These are phyloP conservation scores for Dryadula phaetusa DNA, from an alignment of 2,888 invertebrate species.

Conservation along the genomic window DNA sequence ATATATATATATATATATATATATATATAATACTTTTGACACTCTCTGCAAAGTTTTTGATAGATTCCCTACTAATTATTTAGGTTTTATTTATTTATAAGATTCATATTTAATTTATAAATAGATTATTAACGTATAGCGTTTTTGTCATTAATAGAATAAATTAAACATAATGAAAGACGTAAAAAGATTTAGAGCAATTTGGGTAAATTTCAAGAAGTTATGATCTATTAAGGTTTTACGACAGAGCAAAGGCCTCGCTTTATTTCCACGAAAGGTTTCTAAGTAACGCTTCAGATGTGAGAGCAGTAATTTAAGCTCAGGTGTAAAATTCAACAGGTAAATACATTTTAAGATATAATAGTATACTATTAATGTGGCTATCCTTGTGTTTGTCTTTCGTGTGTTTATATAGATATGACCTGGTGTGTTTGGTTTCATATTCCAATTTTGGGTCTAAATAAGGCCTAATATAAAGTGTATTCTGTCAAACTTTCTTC, in stretches of 20 bases:
- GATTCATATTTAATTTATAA: too few relatives aligned
- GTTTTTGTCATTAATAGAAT: neutral
- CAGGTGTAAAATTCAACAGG: constrained; percentile 31
- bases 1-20: too few relatives aligned
- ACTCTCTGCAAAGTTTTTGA: too few relatives aligned
- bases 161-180: neutral
- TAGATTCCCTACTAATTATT: too few relatives aligned
- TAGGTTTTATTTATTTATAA: too few relatives aligned
- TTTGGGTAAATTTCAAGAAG: constrained; percentile 8
- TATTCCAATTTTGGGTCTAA: too few relatives aligned
- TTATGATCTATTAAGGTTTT: constrained; percentile 19
- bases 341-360: constrained; percentile 3
- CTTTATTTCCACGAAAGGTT: constrained; percentile 22
- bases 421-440: too few relatives aligned
- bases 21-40: too few relatives aligned
- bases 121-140: too few relatives aligned
- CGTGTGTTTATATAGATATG: neutral
- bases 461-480: neutral
- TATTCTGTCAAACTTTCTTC: neutral
- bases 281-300: constrained; percentile 15
- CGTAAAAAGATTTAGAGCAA: neutral
- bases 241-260: constrained; percentile 20
- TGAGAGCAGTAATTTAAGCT: constrained; percentile 20
- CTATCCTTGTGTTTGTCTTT: neutral
- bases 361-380: neutral